Conservation (phyloP, 2,797 vertebrate genomes). For the Lagorchestes hirsutus region DNA sequence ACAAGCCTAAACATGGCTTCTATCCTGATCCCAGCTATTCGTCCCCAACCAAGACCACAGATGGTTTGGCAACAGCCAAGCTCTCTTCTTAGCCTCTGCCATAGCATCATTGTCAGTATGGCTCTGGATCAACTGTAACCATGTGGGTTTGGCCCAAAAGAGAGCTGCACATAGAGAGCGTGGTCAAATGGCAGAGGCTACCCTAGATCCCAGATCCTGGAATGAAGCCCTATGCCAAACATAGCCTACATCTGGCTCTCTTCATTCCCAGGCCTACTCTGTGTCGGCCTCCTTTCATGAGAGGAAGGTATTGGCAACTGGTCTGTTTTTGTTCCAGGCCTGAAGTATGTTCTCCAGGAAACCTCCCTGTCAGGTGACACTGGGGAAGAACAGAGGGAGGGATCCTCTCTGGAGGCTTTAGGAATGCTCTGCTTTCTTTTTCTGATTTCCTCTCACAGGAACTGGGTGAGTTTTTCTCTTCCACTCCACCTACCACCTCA, state of each 20-base stretch:
- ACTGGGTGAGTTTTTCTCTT: neutral
- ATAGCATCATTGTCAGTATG: neutral
- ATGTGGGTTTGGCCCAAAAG: constrained; percentile 48
- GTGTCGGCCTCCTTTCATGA: neutral
- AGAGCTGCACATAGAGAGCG: neutral
- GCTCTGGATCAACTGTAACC: neutral
- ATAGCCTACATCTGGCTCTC: neutral
- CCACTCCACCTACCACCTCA: neutral
- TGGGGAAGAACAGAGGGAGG: neutral
- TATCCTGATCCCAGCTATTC: neutral
- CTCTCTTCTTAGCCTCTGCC: neutral
- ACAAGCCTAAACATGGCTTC: constrained; percentile 3
- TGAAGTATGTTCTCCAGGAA: neutral
- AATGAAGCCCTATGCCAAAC: neutral
- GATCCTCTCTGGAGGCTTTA: neutral
- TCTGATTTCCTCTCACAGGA: neutral
- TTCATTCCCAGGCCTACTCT: neutral
- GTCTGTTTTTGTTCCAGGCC: neutral
- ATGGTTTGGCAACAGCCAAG: constrained; percentile 55
- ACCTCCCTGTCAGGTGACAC: rapidly evolving
- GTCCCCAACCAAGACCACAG: constrained; percentile 62
- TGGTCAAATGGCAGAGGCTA: neutral
- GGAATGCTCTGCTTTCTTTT: neutral
- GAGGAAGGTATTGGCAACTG: neutral
- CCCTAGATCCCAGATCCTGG: neutral